phyloP scores from a whole-genome alignment of 2,113 vertebrate species.

The Fulica atra region DNA sequence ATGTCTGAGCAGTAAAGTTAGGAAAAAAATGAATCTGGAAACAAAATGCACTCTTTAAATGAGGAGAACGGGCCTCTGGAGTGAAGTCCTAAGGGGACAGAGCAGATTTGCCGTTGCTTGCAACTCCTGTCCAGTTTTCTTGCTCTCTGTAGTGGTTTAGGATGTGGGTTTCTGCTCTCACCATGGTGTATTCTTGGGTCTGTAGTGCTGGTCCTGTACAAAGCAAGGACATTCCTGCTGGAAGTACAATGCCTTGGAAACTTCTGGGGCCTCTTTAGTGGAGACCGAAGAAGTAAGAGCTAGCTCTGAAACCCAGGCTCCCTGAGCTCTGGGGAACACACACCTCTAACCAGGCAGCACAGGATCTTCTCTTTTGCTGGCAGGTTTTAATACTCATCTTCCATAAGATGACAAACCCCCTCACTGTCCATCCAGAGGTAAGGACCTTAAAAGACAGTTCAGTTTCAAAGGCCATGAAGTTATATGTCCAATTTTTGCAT shows the following conservation, averaged over 20 bases:
- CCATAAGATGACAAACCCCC: slow-evolving; percentile 8
- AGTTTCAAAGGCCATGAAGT: slow-evolving; percentile 70
- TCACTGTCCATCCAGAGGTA: slow-evolving; percentile 41
- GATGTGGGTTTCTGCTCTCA: slow-evolving; percentile 14
- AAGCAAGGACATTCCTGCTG: background rate
- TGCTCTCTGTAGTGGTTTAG: slow-evolving; percentile 28
- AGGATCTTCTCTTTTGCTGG: background rate
- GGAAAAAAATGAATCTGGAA: background rate
- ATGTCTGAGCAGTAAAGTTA: background rate
- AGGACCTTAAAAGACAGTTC: slow-evolving; percentile 55
- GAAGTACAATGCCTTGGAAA: background rate
- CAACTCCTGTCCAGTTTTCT: background rate
- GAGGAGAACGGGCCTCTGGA: background rate
- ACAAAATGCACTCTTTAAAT: background rate
- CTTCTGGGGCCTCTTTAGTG: background rate
- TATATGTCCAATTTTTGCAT: slow-evolving; percentile 31
- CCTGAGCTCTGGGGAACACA: background rate
- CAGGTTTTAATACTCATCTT: slow-evolving; percentile 12
- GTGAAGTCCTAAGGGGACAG: background rate
- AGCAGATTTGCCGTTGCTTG: background rate
- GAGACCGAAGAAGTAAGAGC: background rate
- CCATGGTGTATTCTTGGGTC: background rate
- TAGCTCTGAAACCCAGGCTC: background rate
- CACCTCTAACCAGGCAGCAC: background rate
- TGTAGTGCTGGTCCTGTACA: background rate